Evolutionary conservation across 2,797 vertebrate genomes (phyloP).

Genomic region (Diceros bicornis): DNA sequence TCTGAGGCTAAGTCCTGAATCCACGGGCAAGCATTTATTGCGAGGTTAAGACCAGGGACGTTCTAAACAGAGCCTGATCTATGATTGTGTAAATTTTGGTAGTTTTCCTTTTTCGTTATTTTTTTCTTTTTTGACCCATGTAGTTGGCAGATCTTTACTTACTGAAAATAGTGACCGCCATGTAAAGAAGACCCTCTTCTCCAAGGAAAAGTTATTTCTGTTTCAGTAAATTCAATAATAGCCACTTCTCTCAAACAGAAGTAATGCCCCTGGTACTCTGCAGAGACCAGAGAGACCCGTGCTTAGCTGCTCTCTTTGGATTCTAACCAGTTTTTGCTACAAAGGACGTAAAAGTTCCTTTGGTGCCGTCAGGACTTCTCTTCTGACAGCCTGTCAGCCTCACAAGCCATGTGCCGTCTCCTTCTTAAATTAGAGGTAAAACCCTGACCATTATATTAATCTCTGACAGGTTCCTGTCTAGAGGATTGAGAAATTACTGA

Average conservation of each 20-base stretch:
- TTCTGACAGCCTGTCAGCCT: background rate
- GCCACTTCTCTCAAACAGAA: background rate
- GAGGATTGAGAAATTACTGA: background rate
- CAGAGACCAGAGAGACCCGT: background rate
- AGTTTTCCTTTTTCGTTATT: background rate
- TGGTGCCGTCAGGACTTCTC: background rate
- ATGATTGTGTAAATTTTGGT: background rate
- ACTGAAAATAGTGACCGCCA: background rate
- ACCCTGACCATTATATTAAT: background rate
- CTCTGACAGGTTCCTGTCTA: background rate
- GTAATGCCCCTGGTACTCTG: no score
- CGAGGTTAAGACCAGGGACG: background rate
- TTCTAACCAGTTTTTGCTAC: background rate
- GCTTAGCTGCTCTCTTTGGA: background rate
- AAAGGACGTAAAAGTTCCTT: background rate
- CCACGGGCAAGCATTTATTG: background rate
- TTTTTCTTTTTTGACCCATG: background rate
- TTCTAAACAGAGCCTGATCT: background rate
- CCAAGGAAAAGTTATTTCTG: background rate
- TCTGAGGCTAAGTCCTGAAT: background rate
- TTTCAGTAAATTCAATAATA: background rate
- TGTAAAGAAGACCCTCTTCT: background rate
- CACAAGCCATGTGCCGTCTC: background rate
- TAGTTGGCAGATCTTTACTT: background rate
- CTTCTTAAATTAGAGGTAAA: background rate